A percentile compares a stretch with the other conserved stretches of the same genome.
These are phyloP conservation scores for Thalassarche chlororhynchos DNA, from an alignment of 2,113 vertebrate species.

Conservation along the genomic window DNA sequence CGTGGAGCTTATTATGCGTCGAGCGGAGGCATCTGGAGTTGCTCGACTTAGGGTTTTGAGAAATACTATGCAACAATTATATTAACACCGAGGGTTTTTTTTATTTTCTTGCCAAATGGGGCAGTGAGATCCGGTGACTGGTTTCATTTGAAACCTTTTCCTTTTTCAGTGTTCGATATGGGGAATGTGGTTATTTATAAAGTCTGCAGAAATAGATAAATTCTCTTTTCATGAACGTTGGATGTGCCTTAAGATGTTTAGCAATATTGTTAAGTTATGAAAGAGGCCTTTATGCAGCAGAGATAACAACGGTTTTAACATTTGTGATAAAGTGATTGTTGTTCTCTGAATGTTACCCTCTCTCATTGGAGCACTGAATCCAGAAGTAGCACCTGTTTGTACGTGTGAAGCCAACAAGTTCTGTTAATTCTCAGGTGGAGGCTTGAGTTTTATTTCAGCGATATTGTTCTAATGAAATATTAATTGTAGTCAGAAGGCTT, in stretches of 20 bases:
- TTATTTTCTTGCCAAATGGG: neutral
- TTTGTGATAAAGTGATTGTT: neutral
- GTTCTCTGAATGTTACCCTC: neutral
- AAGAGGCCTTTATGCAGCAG: neutral
- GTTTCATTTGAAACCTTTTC: neutral
- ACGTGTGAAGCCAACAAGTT: neutral
- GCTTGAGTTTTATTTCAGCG: neutral
- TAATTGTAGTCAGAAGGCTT: neutral
- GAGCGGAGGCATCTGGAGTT: neutral
- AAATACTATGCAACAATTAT: fast-evolving
- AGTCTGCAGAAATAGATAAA: neutral
- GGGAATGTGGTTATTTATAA: neutral
- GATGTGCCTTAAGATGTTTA: neutral
- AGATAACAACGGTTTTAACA: neutral
- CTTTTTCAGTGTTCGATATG: neutral
- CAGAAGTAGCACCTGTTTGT: neutral
- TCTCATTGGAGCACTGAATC: neutral
- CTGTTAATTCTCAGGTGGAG: neutral
- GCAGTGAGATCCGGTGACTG: neutral
- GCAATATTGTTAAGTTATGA: neutral
- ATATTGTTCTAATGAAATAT: neutral
- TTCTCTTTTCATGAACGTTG: neutral
- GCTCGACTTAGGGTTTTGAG: neutral
- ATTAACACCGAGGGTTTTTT: neutral
- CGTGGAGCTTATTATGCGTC: neutral